Conservation (phyloP, 2,113 vertebrate species). For the Clarias batrachus region DNA sequence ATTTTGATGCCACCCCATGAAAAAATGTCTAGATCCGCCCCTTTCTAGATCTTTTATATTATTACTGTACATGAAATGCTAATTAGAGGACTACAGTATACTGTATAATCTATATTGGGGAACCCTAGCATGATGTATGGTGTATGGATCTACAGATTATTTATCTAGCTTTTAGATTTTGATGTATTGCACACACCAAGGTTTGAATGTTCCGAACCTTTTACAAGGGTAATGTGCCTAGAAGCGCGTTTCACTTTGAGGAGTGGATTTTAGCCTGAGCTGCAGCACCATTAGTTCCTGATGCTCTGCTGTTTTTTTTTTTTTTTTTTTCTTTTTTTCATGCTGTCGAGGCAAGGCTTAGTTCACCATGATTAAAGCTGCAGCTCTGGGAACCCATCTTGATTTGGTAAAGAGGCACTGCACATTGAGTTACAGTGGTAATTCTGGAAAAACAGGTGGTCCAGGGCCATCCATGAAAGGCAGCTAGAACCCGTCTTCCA, state of each 20-base stretch:
- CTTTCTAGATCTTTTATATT: background rate
- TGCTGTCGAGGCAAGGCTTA: slow-evolving; percentile 13
- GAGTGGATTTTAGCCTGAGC: background rate
- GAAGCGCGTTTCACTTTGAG: background rate
- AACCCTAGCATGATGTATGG: background rate
- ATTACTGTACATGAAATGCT: background rate
- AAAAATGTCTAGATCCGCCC: too few relatives aligned
- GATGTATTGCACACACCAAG: background rate
- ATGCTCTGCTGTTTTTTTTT: background rate
- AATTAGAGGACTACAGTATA: background rate
- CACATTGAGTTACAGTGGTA: background rate
- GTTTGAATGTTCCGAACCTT: slow-evolving; percentile 1
- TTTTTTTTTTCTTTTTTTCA: background rate
- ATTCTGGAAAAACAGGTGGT: background rate
- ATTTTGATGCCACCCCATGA: too few relatives aligned
- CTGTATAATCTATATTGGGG: background rate
- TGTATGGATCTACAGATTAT: background rate
- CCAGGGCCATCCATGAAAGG: background rate
- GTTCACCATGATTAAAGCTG: slow-evolving; percentile 11
- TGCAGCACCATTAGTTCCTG: slow-evolving; percentile 5
- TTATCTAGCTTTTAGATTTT: background rate
- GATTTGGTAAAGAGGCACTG: background rate
- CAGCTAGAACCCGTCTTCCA: background rate
- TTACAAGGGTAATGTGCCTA: slow-evolving; percentile 1
- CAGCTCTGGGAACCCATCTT: slow-evolving; percentile 28